Evolutionary conservation across 2,113 vertebrate genomes (phyloP).

Genomic region (Passer montanus): DNA sequence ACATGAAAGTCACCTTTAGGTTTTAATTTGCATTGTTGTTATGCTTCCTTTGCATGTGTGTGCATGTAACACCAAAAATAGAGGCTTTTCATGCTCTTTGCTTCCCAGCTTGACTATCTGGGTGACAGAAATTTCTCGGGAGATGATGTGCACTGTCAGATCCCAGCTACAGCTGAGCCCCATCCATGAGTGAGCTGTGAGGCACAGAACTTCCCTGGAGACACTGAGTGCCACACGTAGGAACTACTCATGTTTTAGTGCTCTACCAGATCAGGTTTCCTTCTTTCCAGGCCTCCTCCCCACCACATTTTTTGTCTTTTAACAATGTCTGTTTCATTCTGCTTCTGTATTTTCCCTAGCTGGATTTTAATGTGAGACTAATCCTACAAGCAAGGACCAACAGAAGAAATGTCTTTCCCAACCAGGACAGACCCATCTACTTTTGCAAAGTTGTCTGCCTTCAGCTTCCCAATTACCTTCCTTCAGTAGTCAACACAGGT

Average conservation of each 20-base stretch:
- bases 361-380: slow-evolving; percentile 49
- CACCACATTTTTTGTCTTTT: slow-evolving; percentile 43
- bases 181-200: not conserved
- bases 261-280: not conserved
- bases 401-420: slow-evolving; percentile 12
- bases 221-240: not conserved
- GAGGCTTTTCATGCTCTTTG: not conserved
- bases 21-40: not conserved
- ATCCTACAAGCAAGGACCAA: slow-evolving; percentile 3
- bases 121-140: not conserved
- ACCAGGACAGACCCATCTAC: not conserved
- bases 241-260: not conserved
- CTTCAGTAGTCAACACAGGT: not conserved
- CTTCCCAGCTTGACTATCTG: not conserved
- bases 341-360: slow-evolving; percentile 27
- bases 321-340: slow-evolving; percentile 58
- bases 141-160: not conserved
- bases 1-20: not conserved
- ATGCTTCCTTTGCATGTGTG: not conserved
- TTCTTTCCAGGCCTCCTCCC: not conserved
- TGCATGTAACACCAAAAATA: not conserved
- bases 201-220: not conserved
- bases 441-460: slow-evolving; percentile 7
- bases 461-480: not conserved
- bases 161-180: not conserved